Base-by-base conservation (phyloP, 2,797 vertebrate species). In the Chelonia mydas region DNA sequence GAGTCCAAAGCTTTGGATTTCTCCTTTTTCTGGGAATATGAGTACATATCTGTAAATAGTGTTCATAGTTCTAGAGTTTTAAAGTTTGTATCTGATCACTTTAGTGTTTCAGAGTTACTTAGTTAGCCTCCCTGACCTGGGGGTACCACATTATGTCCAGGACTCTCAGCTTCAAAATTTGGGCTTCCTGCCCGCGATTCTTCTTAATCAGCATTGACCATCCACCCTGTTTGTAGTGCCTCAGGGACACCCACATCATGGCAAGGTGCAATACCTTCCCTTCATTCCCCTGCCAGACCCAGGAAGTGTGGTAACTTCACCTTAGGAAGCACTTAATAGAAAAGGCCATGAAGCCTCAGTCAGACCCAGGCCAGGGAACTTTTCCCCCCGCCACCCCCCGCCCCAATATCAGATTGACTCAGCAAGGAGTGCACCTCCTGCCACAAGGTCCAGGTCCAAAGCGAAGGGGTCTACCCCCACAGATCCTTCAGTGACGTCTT, bases 301-400 rank as follows among this genome's bases (percentile, higher is more conserved):
- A 68, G n/a, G 33, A 68, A 68, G 16, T n/a, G 65, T 37, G 65
- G 65, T n/a, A 68, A 37, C 33, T 37, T 68, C n/a, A 21, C 65
- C n/a, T 37, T 11, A 37, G n/a, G n/a, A 68, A 37, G n/a, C 65
- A 68, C 8, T 61, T 68, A 68, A n/a, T 37, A 21, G 17, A 21
- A 68, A 68, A 68, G 65, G 17, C 33, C 65, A 68, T 19, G 65
- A 68, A n/a, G 9, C 5, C n/a, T 68, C 65, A 37, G 19, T 68
- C 33, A 37, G 65, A 33, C 15, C 31, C 31, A 61, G 16, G 65
- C 65, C 17, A n/a, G 16, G 2, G 65, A 37, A 37, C 17, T 17
- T 8, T 8, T 25, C 55, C 23, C 57, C 8, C n/a, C 5, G 2
- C 54, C 21, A 6, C 23, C 16, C 54, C 23, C 21, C 3, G 1